Base-by-base conservation (phyloP, 2,797 vertebrate species). In the Nasua narica region DNA sequence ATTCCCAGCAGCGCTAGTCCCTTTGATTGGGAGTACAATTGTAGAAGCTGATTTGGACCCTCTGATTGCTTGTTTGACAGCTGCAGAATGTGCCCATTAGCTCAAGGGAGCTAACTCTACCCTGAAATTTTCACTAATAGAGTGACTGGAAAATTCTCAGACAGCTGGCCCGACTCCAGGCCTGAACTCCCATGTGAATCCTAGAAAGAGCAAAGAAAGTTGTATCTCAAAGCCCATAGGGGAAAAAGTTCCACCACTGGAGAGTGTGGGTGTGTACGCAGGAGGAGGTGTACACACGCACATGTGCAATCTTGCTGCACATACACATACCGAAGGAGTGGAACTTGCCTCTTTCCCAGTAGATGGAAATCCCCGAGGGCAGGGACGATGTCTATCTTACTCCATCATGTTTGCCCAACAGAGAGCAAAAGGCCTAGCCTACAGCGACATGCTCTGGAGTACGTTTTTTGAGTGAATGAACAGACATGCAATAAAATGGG, bases 41-140 rank as follows among this genome's bases (percentile, higher is more conserved):
- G 70, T 32, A 77, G 65, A 77, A 78, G 91, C 65, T 96, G 93
- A 97, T 97, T 95, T 84, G 87, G 77, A 90, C 67, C 35, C 60
- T 87, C 83, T 95, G 94, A 96, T 94, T 95, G 78, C 76, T 82
- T 87, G 76, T 85, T 93, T 93, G 56, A 96, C 76, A 94, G 93
- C 43, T 95, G 40, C 65, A 74, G 65, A 76, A 82, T 69, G 94
- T 52, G 82, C 82, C 91, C 91, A 82, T 91, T 92, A 88, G 50
- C 81, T 96, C 74, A 78, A 15, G 56, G 70, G 46, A 94, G 82
- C 56, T 86, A 70, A 69, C n/a, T 40, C 84, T 84, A 76, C n/a
- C 7, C 48, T 16, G 52, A 93, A 74, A 87, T 70, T 89, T 81
- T 70, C 29, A 79, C 81, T 94, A 84, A 95, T 21, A 78, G 94